A percentile compares a stretch with the other conserved stretches of the same genome.
phyloP scores from a whole-genome alignment of 2,113 vertebrate genomes.

The Vanacampus margaritifer region DNA sequence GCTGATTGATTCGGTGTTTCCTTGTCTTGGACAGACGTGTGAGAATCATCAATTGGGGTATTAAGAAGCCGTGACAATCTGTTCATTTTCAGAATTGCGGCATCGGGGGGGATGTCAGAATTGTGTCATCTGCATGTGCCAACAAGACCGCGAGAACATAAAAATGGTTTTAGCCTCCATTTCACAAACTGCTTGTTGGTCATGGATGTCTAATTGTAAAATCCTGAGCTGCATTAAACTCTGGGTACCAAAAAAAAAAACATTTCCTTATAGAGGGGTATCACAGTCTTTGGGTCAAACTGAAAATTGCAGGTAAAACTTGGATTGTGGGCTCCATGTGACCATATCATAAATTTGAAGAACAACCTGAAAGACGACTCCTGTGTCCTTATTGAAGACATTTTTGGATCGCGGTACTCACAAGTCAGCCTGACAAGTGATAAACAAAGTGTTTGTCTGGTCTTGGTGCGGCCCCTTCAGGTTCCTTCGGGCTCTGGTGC shows the following conservation, averaged over 20 bases:
- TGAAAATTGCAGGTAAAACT: not conserved
- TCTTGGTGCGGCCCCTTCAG: slow-evolving; percentile 61
- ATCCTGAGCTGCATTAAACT: not conserved
- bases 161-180: not conserved
- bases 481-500: slow-evolving; percentile 84
- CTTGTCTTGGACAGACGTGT: not conserved
- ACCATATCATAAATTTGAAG: not conserved
- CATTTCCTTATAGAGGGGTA: not conserved
- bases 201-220: not conserved
- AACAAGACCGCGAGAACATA: not conserved
- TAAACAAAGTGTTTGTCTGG: slow-evolving; percentile 10
- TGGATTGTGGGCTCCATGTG: not conserved
- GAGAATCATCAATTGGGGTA: not conserved
- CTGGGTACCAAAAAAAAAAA: not conserved
- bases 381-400: too few relatives aligned
- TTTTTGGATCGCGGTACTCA: not conserved
- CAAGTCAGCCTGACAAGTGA: not conserved
- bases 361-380: not conserved
- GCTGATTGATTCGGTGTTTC: too few relatives aligned
- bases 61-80: not conserved
- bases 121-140: not conserved
- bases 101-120: not conserved
- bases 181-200: not conserved
- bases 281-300: not conserved
- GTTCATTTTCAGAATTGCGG: not conserved